Conservation (phyloP, 2,888 invertebrate genomes). For the Hemicrepidius hirtus region DNA sequence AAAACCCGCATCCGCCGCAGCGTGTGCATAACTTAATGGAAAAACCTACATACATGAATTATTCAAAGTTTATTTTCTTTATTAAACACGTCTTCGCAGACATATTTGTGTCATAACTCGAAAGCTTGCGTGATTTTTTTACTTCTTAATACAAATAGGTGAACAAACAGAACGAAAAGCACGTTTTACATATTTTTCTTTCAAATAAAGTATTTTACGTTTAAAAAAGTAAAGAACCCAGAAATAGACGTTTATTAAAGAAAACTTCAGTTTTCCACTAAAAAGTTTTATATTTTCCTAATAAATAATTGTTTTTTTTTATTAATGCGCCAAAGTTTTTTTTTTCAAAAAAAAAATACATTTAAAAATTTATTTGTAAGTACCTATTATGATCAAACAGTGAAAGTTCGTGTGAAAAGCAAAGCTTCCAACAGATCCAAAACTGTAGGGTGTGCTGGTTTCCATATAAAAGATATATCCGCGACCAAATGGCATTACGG, state of each 20-base stretch:
- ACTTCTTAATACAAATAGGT: neutral
- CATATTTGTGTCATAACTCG: slow-evolving; percentile 14
- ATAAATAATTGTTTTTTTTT: too few species aligned
- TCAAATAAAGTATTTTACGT: neutral
- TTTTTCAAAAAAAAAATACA: too few species aligned
- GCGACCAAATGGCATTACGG: slow-evolving; percentile 45
- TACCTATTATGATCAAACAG: too few species aligned
- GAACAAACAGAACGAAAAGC: neutral
- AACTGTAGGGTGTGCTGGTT: slow-evolving; percentile 31
- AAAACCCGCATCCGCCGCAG: slow-evolving; percentile 20
- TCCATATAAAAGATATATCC: slow-evolving; percentile 41
- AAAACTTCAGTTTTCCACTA: too few species aligned
- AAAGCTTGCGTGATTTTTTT: neutral
- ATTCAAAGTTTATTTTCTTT: slow-evolving; percentile 30
- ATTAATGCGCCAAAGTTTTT: too few species aligned
- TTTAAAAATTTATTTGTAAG: too few species aligned
- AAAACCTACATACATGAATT: slow-evolving; percentile 23
- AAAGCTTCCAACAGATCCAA: slow-evolving; percentile 1
- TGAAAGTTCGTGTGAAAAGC: neutral
- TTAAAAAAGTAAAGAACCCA: too few species aligned
- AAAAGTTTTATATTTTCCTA: too few species aligned
- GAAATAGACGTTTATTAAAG: too few species aligned
- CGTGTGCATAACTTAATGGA: slow-evolving; percentile 37
- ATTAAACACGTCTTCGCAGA: slow-evolving; percentile 4
- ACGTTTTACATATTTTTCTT: neutral